These are phyloP conservation scores for Myiozetetes cayanensis DNA, from an alignment of 2,113 vertebrate species.

Conservation along the genomic window DNA sequence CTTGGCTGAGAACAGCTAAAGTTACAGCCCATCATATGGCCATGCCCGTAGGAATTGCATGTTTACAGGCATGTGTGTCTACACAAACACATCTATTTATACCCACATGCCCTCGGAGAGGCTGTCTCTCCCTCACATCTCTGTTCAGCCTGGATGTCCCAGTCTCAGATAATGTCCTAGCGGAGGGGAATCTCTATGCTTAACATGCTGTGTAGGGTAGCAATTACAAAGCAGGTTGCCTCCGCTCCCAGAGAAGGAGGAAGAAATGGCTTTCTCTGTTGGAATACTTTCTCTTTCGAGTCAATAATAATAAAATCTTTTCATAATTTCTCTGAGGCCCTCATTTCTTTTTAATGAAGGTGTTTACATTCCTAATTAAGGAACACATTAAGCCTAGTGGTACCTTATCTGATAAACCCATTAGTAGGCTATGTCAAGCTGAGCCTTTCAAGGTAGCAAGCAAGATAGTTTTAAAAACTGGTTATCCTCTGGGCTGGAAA, in stretches of 20 bases:
- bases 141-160: not conserved
- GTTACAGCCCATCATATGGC: rapidly evolving
- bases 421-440: slow-evolving; percentile 22
- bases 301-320: not conserved
- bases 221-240: not conserved
- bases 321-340: slow-evolving; percentile 22
- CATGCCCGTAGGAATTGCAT: rapidly evolving
- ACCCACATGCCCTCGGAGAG: not conserved
- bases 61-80: rapidly evolving
- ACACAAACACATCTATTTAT: not conserved
- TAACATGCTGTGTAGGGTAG: rapidly evolving
- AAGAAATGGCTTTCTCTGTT: not conserved
- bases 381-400: not conserved
- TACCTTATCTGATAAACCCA: slow-evolving; percentile 56
- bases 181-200: not conserved
- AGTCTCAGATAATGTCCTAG: not conserved
- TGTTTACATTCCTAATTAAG: slow-evolving; percentile 67
- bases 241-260: not conserved
- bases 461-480: slow-evolving; percentile 29
- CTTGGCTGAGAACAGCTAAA: not conserved
- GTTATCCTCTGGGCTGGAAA: slow-evolving; percentile 60
- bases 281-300: not conserved
- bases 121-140: not conserved
- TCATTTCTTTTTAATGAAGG: slow-evolving; percentile 26
- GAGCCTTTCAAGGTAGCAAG: slow-evolving; percentile 29